phyloP scores from a whole-genome alignment of 2,113 vertebrate species.

The Zosterops pallidus region DNA sequence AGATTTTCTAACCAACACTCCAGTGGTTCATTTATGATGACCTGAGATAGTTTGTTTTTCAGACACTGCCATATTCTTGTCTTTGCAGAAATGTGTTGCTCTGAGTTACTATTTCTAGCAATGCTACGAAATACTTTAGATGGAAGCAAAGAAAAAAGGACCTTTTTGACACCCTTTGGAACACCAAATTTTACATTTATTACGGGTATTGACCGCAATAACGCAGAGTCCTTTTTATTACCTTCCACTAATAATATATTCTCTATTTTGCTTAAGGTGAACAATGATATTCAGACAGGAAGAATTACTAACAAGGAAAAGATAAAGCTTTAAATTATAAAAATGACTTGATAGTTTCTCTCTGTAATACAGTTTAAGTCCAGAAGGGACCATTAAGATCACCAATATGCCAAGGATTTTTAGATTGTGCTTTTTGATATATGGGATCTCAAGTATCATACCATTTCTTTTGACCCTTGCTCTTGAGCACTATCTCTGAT shows the following conservation, averaged over 20 bases:
- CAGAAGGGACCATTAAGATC: conserved; percentile 31
- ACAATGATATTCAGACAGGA: not conserved
- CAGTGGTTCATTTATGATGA: not conserved
- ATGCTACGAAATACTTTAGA: not conserved
- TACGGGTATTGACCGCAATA: not conserved
- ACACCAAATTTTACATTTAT: not conserved
- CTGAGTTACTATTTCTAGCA: not conserved
- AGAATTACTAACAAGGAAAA: conserved; percentile 37
- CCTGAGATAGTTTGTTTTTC: not conserved
- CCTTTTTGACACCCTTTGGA: not conserved
- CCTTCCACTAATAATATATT: conserved; percentile 3
- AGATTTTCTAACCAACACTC: not conserved
- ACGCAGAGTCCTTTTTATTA: not conserved
- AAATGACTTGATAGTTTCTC: not conserved
- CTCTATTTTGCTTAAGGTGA: conserved; percentile 43
- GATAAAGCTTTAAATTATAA: conserved; percentile 46
- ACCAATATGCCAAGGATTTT: conserved; percentile 12
- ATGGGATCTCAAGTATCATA: not conserved
- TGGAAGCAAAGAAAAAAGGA: not conserved
- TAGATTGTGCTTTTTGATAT: not conserved
- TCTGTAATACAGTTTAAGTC: conserved; percentile 26
- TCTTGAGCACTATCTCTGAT: not conserved
- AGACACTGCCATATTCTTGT: not conserved
- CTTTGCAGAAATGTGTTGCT: not conserved
- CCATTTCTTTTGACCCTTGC: conserved; percentile 22